Base-by-base conservation (phyloP, 2,797 vertebrate species). In the Astyanax mexicanus region DNA sequence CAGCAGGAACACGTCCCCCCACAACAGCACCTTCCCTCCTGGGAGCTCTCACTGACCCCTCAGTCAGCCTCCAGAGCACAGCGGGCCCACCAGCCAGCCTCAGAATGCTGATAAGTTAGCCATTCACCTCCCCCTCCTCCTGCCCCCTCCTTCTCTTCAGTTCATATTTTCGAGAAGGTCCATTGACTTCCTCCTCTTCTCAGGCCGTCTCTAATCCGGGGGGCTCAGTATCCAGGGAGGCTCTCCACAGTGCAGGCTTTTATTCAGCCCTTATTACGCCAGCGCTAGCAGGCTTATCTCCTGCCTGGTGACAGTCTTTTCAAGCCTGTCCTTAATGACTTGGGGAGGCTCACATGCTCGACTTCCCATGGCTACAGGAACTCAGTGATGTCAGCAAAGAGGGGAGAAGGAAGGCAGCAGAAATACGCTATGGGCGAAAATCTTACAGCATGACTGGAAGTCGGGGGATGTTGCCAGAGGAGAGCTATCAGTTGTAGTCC, bases 271-370 rank as follows among this genome's bases (percentile, higher is more conserved):
- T 92, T 93, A 93, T 92, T 92, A 91, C 91, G 89, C 88, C 87
- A 86, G 89, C 84, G 87, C 91, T 90, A 82, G 80, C 89, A 83
- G 82, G 91, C 92, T 93, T 94, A 94, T 94, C 93, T 93, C 90
- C 88, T 92, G 93, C 92, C 91, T 90, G 91, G 92, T 92, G 92
- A 93, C 92, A 94, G 92, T 93, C 93, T 93, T 93, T 94, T 94
- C 92, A 93, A 92, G 90, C 92, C 91, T 91, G 88, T 88, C 88
- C 90, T 90, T 93, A 94, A 94, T 94, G 93, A 93, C 92, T 92
- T 92, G 91, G 91, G 91, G 92, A 93, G 93, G 86, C 91, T 94
- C 91, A 92, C 90, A 92, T 92, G 91, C 90, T 93, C 89, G 88
- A 92, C 92, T 94, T 94, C 93, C 92, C 93, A 94, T 92, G 93